Percentiles rank a stretch among this genome's conserved stretches.
phyloP scores from a whole-genome alignment of 2,797 vertebrate genomes.

The Xenopus petersii region DNA sequence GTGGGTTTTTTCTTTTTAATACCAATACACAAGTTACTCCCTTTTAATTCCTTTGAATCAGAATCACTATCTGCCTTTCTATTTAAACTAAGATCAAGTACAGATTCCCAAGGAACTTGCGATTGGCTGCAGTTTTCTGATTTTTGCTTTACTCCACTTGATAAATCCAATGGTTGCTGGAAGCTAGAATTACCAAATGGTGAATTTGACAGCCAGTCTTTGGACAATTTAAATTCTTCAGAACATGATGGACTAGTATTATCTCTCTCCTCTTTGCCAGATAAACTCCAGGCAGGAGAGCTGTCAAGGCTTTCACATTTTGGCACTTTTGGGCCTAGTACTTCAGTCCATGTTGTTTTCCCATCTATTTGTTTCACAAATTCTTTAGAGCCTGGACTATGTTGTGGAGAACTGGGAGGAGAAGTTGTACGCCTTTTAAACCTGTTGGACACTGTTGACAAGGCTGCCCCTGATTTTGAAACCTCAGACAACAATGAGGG shows the following conservation, averaged over 20 bases:
- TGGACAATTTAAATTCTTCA: conserved; percentile 67
- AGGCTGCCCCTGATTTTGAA: conserved; percentile 74
- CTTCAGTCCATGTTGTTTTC: conserved; percentile 65
- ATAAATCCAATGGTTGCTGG: conserved; percentile 94
- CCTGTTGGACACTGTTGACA: conserved; percentile 75
- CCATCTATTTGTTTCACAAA: conserved; percentile 69
- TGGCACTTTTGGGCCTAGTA: conserved; percentile 80
- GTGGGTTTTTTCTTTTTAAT: conserved; percentile 91
- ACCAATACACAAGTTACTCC: conserved; percentile 49
- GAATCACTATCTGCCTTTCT: conserved; percentile 72
- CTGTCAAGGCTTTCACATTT: conserved; percentile 80
- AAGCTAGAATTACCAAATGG: conserved; percentile 84
- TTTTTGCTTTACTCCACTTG: conserved; percentile 78
- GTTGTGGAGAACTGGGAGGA: conserved; percentile 87
- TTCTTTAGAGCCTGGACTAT: conserved; percentile 78
- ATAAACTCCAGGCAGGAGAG: conserved; percentile 75
- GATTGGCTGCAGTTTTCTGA: conserved; percentile 67
- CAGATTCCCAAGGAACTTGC: conserved; percentile 76
- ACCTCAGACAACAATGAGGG: conserved; percentile 70
- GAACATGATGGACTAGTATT: conserved; percentile 69
- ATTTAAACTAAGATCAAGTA: conserved; percentile 87
- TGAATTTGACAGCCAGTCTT: conserved; percentile 71
- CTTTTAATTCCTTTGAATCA: conserved; percentile 72
- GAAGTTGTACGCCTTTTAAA: conserved; percentile 95
- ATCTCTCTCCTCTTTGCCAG: conserved; percentile 80